These are phyloP conservation scores for Argyresthia goedartella DNA, from an alignment of 2,888 invertebrate genomes.

Conservation along the genomic window DNA sequence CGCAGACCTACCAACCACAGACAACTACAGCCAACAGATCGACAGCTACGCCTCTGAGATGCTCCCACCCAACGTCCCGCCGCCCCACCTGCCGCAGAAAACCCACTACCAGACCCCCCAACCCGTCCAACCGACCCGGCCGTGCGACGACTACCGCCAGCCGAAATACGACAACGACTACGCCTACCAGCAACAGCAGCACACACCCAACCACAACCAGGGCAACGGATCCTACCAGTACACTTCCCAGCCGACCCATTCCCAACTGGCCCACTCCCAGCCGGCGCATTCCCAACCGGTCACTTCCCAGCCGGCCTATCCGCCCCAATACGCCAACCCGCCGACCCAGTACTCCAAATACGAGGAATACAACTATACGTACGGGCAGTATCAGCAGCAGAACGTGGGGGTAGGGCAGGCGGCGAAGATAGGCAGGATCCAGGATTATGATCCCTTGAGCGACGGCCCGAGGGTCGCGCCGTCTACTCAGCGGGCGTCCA, in stretches of 20 bases:
- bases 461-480: constrained; percentile 79
- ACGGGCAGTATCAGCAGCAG: constrained; percentile 28
- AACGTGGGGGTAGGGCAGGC: constrained; percentile 26
- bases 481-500: constrained; percentile 82
- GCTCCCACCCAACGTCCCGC: constrained; percentile 36
- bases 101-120: constrained; percentile 51
- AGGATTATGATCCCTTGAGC: constrained; percentile 84
- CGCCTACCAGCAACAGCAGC: constrained; percentile 18
- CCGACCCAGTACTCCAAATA: constrained; percentile 18
- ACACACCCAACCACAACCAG: background rate
- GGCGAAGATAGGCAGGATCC: constrained; percentile 78
- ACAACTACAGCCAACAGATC: constrained; percentile 63
- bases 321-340: constrained; percentile 13
- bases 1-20: constrained; percentile 41
- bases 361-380: constrained; percentile 8
- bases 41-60: constrained; percentile 62
- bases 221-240: background rate
- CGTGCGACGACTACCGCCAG: constrained; percentile 18
- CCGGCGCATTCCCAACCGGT: constrained; percentile 15
- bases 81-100: constrained; percentile 46
- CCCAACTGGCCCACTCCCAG: constrained; percentile 16
- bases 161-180: constrained; percentile 14
- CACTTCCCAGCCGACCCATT: constrained; percentile 1
- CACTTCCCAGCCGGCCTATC: constrained; percentile 12
- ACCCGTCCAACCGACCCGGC: constrained; percentile 13